A percentile compares a stretch with the other conserved stretches of the same genome.
phyloP scores from a whole-genome alignment of 2,888 invertebrate genomes.

The Chrysolina americana region DNA sequence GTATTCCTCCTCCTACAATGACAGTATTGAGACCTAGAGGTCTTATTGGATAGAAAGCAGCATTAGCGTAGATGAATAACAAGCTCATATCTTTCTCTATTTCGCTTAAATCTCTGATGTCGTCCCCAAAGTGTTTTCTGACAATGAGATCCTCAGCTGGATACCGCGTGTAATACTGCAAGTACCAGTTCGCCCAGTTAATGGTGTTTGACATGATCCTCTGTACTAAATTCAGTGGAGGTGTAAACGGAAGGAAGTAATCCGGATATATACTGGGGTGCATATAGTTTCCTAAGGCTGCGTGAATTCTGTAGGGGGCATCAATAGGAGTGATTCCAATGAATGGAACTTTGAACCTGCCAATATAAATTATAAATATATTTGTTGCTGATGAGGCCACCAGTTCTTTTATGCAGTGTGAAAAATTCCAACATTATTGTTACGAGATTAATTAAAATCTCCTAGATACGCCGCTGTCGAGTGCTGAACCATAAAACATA shows the following conservation, averaged over 20 bases:
- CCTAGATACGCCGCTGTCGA: too few relatives aligned
- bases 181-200: conserved; percentile 42
- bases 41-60: conserved; percentile 54
- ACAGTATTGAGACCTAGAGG: conserved; percentile 56
- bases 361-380: neutral
- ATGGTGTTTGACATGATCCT: conserved; percentile 39
- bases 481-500: too few relatives aligned
- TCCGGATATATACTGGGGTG: conserved; percentile 61
- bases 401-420: too few relatives aligned
- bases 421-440: too few relatives aligned
- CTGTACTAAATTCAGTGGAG: conserved; percentile 65
- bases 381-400: too few relatives aligned
- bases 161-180: conserved; percentile 23
- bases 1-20: conserved; percentile 55
- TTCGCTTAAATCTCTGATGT: conserved; percentile 52
- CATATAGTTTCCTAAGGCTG: conserved; percentile 58
- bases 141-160: conserved; percentile 30
- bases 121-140: conserved; percentile 54
- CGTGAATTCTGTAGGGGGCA: conserved; percentile 50
- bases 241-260: conserved; percentile 46
- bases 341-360: conserved; percentile 58
- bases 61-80: conserved; percentile 57
- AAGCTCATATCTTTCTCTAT: conserved; percentile 54
- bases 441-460: too few relatives aligned
- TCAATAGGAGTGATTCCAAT: conserved; percentile 60